Base-by-base conservation (phyloP, 2,113 vertebrate genomes). In the Larimichthys crocea region DNA sequence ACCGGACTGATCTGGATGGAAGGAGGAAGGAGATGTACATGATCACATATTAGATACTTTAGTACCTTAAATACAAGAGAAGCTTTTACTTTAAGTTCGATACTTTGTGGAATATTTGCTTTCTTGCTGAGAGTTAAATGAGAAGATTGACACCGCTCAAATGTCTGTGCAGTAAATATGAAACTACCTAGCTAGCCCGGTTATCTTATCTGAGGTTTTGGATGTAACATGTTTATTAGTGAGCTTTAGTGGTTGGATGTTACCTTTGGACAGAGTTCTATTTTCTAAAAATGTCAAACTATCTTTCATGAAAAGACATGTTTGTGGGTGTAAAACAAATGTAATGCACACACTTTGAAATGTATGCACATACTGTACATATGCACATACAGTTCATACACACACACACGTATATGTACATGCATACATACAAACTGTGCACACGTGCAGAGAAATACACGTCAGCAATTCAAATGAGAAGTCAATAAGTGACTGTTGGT, bases 1-100 rank as follows among this genome's bases (percentile, higher is more conserved):
- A 97, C 95, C 0, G 96, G 94, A 89, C 90, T 95, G 78, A 99
- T 99, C 98, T 99, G 81, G 17, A 78, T 71, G 24, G 20, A 64
- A 20, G 11, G 46, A 66, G n/a, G 11, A 67, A 16, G 14, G n/a
- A 76, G 19, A 79, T 76, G 22, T 68, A 57, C 19, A 56, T 11
- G 57, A 22, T 20, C 9, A 16, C 15, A 69, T 52, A 50, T 52
- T 10, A 40, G n/a, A 61, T 55, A 61, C 1, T 4, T 20, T 10
- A 4, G 40, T 35, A 24, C 35, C 8, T 16, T 10, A 50, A 61
- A 52, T 40, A 50, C 12, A 22, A 35, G 20, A 40, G 42, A 81
- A 73, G 11, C 16, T 24, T 2, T 14, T n/a, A 44, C 24, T 49
- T 14, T 19, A 62, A 52, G 55, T 44, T 26, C 29, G n/a, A n/a